A percentile compares a stretch with the other conserved stretches of the same genome.
These are phyloP conservation scores for Diarsia dahlii DNA, from an alignment of 2,888 invertebrate species.

Conservation along the genomic window DNA sequence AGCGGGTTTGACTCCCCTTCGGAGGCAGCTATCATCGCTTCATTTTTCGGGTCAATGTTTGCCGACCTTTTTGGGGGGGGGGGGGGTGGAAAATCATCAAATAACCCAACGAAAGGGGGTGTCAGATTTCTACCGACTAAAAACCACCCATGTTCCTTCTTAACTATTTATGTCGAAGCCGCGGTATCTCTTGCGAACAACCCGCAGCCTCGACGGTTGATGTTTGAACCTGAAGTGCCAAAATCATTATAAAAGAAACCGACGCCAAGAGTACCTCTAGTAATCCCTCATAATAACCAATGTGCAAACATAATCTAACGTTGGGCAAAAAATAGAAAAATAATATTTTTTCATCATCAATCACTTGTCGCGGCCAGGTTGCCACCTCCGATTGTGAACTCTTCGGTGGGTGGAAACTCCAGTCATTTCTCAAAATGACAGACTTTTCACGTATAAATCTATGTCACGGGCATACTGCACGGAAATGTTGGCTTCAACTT, in stretches of 20 bases:
- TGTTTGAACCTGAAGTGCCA: not conserved
- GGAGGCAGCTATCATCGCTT: not conserved
- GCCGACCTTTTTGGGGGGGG: too few species aligned
- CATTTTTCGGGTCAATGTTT: not conserved
- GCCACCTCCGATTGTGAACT: conserved; percentile 75
- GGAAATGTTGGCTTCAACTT: conserved; percentile 59
- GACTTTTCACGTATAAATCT: conserved; percentile 79
- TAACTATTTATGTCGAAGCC: too few species aligned
- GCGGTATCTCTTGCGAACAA: too few species aligned
- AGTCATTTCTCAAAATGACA: conserved; percentile 84
- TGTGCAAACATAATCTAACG: conserved; percentile 31
- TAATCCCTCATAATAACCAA: conserved; percentile 19
- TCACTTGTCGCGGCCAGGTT: conserved; percentile 76
- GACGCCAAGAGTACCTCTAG: not conserved
- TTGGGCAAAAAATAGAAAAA: conserved; percentile 47
- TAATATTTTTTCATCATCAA: conserved; percentile 70
- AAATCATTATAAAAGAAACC: not conserved
- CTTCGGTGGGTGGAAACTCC: conserved; percentile 75
- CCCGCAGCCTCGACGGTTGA: too few species aligned
- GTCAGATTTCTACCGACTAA: too few species aligned
- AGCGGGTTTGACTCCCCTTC: not conserved
- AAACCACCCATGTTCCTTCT: too few species aligned
- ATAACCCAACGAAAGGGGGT: too few species aligned
- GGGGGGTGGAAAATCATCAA: too few species aligned
- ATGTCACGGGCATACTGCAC: conserved; percentile 73